Base-by-base conservation (phyloP, 2,797 vertebrate species). In the Chelonia mydas region DNA sequence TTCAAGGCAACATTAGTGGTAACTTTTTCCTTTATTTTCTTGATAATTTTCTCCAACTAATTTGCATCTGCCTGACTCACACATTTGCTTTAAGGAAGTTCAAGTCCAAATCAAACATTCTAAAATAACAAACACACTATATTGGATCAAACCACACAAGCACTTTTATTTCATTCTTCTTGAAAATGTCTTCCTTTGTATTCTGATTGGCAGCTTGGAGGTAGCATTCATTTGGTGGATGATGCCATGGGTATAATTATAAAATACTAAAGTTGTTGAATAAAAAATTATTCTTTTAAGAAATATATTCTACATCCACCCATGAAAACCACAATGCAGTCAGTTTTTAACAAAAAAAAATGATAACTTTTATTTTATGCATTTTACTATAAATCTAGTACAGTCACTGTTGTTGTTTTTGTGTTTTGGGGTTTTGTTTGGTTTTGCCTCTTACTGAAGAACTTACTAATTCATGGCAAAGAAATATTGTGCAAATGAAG, bases 1-100 rank as follows among this genome's bases (percentile, higher is more conserved):
- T 99, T 99, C 97, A 99, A 99, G 97, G 99, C 99, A 83, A 99
- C 98, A 3, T 97, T 99, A 83, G 97, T 99, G 98, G 99, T 99
- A 98, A 99, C 93, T 92, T 61, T 94, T 95, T 47, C 65, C 21
- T 90, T 59, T 82, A 51, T 47, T 88, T 33, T 76, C 25, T 95
- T 31, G 21, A 19, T 50, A 13, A 55, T 83, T 95, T 93, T 59
- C 61, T 77, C 50, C 7, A 76, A 77, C 77, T 77, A 17, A 23
- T 87, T 78, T 81, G 5, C 37, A 89, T 80, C 88, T 94, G 5
- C 21, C 47, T 49, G 37, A 92, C 55, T 8, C 37, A 81, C 1
- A 27, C 0, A 53, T 89, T 93, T 93, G 86, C 55, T 94, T 91
- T 33, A 79, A 21, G 15, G 57, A 89, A 84, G 16, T 47, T 95